phyloP scores from a whole-genome alignment of 2,888 invertebrate species.

The Dryocosmus kuriphilus region DNA sequence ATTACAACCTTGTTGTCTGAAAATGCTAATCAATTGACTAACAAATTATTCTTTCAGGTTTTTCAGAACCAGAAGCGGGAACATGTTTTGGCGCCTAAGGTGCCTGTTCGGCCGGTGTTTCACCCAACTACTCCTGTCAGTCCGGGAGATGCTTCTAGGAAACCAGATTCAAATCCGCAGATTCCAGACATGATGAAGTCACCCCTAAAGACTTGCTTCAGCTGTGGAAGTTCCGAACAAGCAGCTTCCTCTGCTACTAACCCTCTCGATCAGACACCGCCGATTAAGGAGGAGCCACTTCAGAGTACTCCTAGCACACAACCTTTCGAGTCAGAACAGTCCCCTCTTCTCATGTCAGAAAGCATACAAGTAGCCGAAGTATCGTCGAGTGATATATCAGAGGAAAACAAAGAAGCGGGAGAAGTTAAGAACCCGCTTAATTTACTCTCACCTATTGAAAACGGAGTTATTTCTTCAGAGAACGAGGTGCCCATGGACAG shows the following conservation, averaged over 20 bases:
- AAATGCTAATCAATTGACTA: constrained; percentile 14
- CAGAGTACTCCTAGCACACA: constrained; percentile 22
- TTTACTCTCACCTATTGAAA: not conserved
- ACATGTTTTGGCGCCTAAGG: constrained; percentile 53
- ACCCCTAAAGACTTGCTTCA: not conserved
- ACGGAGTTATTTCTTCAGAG: not conserved
- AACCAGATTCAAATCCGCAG: constrained; percentile 44
- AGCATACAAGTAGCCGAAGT: constrained; percentile 71
- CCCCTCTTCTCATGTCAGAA: constrained; percentile 47
- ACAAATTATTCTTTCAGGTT: constrained; percentile 59
- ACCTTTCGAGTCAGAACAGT: not conserved
- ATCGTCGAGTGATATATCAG: constrained; percentile 67
- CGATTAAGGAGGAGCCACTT: constrained; percentile 38
- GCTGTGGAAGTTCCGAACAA: constrained; percentile 15
- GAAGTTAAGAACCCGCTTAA: constrained; percentile 18
- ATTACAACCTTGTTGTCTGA: not conserved
- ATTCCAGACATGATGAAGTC: constrained; percentile 33
- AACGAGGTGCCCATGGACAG: not conserved
- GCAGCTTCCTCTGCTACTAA: constrained; percentile 5
- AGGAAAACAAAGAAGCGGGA: constrained; percentile 30
- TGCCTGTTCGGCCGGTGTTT: not conserved
- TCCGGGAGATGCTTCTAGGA: constrained; percentile 30
- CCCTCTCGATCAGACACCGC: not conserved
- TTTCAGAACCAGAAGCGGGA: constrained; percentile 70
- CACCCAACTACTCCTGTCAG: constrained; percentile 13